Evolutionary conservation across 2,888 invertebrate species (phyloP).

Genomic region (Agrotis clavis): DNA sequence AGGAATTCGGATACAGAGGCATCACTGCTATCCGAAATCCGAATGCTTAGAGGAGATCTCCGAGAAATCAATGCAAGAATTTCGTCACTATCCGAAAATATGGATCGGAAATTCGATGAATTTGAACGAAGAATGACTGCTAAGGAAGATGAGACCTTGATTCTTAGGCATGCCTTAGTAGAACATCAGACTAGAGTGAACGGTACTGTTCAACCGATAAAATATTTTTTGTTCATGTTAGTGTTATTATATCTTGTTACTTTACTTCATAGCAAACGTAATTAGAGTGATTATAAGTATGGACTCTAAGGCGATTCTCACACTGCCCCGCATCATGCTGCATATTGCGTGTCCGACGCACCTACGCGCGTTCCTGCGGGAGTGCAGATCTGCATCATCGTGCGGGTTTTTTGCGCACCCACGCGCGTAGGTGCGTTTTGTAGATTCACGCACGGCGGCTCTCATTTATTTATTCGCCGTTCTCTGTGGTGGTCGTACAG

Average conservation of each 20-base stretch:
- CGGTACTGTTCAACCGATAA: slow-evolving; percentile 27
- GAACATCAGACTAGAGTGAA: slow-evolving; percentile 15
- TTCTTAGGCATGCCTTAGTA: slow-evolving; percentile 17
- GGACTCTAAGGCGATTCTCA: too few relatives aligned
- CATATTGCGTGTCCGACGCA: too few relatives aligned
- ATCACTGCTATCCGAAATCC: slow-evolving; percentile 12
- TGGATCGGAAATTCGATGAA: slow-evolving; percentile 23
- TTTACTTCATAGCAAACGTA: slow-evolving; percentile 22
- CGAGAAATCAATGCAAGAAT: slow-evolving; percentile 15
- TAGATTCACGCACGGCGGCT: too few relatives aligned
- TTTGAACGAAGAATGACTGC: slow-evolving; percentile 13
- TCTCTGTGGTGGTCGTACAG: too few relatives aligned
- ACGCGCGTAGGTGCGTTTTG: too few relatives aligned
- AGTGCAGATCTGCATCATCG: too few relatives aligned
- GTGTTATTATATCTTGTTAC: slow-evolving; percentile 20
- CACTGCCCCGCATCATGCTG: too few relatives aligned
- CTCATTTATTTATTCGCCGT: too few relatives aligned
- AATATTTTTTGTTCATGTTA: slow-evolving; percentile 29
- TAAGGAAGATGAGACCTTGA: slow-evolving; percentile 22
- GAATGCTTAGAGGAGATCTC: slow-evolving; percentile 20
- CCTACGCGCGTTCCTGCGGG: too few relatives aligned
- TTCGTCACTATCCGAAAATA: slow-evolving; percentile 5
- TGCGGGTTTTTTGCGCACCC: too few relatives aligned
- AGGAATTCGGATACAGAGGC: neutral
- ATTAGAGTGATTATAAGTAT: neutral